Evolutionary conservation across 2,888 invertebrate species (phyloP).

Genomic region (Portevinia maculata): DNA sequence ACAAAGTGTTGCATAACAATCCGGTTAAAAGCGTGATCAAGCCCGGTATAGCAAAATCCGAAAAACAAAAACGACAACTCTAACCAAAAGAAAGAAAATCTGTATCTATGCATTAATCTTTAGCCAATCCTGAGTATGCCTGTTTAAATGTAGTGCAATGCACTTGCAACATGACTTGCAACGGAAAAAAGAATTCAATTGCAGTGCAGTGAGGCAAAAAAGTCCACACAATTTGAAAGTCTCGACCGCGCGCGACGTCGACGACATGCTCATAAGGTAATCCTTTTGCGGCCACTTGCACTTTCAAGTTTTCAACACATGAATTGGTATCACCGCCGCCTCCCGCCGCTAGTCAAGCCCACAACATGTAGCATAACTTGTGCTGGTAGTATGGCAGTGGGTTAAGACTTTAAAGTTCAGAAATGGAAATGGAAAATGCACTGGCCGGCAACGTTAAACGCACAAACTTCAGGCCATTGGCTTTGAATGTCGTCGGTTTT

Average conservation of each 20-base stretch:
- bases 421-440: conserved; percentile 36
- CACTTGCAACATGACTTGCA: conserved; percentile 72
- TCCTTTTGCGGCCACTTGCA: conserved; percentile 68
- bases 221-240: conserved; percentile 60
- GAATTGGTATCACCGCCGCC: conserved; percentile 9
- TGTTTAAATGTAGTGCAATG: conserved; percentile 67
- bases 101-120: not conserved
- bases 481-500: not conserved
- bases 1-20: conserved; percentile 56
- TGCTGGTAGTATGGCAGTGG: conserved; percentile 58
- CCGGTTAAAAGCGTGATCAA: conserved; percentile 71
- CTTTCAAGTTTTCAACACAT: conserved; percentile 71
- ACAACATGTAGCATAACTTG: conserved; percentile 13
- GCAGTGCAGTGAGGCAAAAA: conserved; percentile 7
- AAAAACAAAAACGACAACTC: conserved; percentile 30
- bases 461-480: conserved; percentile 46
- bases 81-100: conserved; percentile 30
- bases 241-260: conserved; percentile 23
- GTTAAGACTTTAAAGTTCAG: conserved; percentile 72
- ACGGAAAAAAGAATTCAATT: conserved; percentile 33
- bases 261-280: conserved; percentile 51
- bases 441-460: conserved; percentile 12
- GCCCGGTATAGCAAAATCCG: conserved; percentile 42
- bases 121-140: conserved; percentile 35
- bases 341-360: conserved; percentile 44